Conservation (phyloP, 2,797 vertebrate species). For the Schizopygopsis pylzovi region DNA sequence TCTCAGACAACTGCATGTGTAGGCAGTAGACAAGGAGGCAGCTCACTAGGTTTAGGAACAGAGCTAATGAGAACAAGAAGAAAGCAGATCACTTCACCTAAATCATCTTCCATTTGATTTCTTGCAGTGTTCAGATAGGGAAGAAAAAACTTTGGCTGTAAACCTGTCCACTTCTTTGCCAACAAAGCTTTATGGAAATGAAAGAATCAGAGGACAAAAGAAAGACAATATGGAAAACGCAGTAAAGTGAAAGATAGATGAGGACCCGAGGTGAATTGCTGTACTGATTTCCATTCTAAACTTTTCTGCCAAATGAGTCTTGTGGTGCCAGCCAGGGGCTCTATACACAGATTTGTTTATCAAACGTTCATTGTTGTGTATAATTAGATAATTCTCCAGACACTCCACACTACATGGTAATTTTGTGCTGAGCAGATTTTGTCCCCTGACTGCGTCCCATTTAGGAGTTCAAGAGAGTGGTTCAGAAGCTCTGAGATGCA, state of each 20-base stretch:
- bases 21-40: not conserved
- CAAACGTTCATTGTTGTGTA: slow-evolving; percentile 48
- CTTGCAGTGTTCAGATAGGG: not conserved
- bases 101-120: slow-evolving; percentile 4
- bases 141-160: slow-evolving; percentile 1
- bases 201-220: slow-evolving; percentile 26
- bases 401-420: slow-evolving; percentile 42
- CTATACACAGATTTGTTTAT: slow-evolving; percentile 49
- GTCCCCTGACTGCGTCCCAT: not conserved
- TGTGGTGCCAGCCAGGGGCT: slow-evolving; percentile 37
- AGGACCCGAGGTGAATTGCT: not conserved
- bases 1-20: not conserved
- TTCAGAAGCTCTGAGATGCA: slow-evolving; percentile 5
- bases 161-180: slow-evolving; percentile 28
- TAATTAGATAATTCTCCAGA: slow-evolving; percentile 53
- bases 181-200: slow-evolving; percentile 49
- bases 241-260: slow-evolving; percentile 12
- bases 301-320: slow-evolving; percentile 38
- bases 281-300: slow-evolving; percentile 37
- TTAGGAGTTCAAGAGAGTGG: slow-evolving; percentile 27
- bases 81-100: not conserved
- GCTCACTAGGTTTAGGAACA: not conserved
- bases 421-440: slow-evolving; percentile 38
- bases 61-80: not conserved
- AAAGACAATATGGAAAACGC: slow-evolving; percentile 7